phyloP scores from a whole-genome alignment of 2,113 vertebrate genomes.

The Dicaeum eximium region DNA sequence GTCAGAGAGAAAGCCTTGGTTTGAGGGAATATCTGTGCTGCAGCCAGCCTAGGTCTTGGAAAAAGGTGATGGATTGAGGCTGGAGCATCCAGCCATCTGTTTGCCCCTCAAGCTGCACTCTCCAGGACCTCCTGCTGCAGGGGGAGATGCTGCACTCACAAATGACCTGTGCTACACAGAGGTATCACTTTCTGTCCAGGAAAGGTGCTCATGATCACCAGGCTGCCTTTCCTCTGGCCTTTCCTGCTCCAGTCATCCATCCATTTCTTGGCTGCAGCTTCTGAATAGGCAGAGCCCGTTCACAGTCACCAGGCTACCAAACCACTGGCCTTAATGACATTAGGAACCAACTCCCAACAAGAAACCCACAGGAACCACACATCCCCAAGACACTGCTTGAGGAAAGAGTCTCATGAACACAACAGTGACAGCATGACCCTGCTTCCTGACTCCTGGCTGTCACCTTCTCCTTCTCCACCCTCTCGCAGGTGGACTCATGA shows the following conservation, averaged over 20 bases:
- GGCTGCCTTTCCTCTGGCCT: not conserved
- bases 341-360: not conserved
- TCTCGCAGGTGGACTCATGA: rapidly evolving
- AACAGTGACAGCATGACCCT: not conserved
- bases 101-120: not conserved
- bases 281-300: not conserved
- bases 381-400: not conserved
- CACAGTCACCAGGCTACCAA: not conserved
- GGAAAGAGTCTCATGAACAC: not conserved
- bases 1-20: not conserved
- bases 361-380: not conserved
- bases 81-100: not conserved
- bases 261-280: not conserved
- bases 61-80: not conserved
- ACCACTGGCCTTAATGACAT: not conserved
- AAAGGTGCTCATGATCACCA: not conserved
- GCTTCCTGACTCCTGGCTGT: rapidly evolving
- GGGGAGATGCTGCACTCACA: not conserved
- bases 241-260: not conserved
- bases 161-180: rapidly evolving
- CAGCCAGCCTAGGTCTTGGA: not conserved
- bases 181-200: not conserved
- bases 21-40: not conserved
- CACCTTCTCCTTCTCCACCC: not conserved
- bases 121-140: not conserved